A percentile compares a stretch with the other conserved stretches of the same genome.
Conservation (phyloP, 2,797 vertebrate genomes). For the Eupleurogrammus muticus region DNA sequence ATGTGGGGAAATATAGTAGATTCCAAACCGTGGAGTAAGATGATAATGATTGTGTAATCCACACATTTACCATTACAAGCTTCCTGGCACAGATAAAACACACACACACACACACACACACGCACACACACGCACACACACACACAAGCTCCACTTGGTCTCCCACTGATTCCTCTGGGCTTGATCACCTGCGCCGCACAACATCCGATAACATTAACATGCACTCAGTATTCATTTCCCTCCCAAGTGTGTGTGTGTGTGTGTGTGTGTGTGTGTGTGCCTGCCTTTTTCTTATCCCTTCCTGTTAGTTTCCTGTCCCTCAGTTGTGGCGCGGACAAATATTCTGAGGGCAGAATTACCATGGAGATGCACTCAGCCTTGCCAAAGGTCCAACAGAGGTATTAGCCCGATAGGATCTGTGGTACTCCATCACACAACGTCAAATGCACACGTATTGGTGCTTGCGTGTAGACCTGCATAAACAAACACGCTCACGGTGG, state of each 20-base stretch:
- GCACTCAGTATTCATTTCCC: slow-evolving; percentile 40
- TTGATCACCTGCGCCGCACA: slow-evolving; percentile 60
- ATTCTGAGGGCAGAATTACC: slow-evolving; percentile 61
- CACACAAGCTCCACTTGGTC: slow-evolving; percentile 29
- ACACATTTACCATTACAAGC: slow-evolving; percentile 22
- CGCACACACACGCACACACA: background rate
- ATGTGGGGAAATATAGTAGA: slow-evolving; percentile 19
- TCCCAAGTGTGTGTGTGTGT: slow-evolving; percentile 13
- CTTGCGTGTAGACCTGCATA: slow-evolving; percentile 44
- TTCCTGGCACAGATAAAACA: slow-evolving; percentile 47
- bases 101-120: slow-evolving; percentile 20
- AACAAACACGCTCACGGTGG: slow-evolving; percentile 1
- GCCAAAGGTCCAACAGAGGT: slow-evolving; percentile 63
- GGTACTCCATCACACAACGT: slow-evolving; percentile 58
- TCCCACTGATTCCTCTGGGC: slow-evolving; percentile 49
- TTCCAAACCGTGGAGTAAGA: slow-evolving; percentile 39
- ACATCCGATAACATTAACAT: slow-evolving; percentile 68
- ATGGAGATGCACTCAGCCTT: slow-evolving; percentile 58
- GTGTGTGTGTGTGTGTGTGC: slow-evolving; percentile 1
- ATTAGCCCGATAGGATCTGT: slow-evolving; percentile 69
- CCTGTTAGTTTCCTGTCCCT: slow-evolving; percentile 35
- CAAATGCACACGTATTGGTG: slow-evolving; percentile 50
- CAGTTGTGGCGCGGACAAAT: slow-evolving; percentile 51
- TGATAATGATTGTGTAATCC: slow-evolving; percentile 55
- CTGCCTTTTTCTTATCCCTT: slow-evolving; percentile 41